phyloP scores from a whole-genome alignment of 2,888 invertebrate genomes.

The Trachelus iudaicus region DNA sequence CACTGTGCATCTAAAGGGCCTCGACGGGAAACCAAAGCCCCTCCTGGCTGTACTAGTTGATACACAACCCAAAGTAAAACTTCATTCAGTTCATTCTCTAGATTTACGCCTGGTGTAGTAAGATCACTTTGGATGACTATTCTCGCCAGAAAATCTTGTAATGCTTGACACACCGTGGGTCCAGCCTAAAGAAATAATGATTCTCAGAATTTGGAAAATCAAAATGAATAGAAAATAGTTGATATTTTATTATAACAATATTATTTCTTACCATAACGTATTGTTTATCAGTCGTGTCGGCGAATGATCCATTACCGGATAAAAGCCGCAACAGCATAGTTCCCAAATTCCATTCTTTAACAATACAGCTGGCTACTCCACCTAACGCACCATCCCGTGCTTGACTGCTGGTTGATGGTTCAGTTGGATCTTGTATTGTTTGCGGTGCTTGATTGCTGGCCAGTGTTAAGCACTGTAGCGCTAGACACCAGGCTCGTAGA shows the following conservation, averaged over 20 bases:
- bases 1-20: constrained; percentile 82
- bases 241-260: not conserved
- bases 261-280: constrained; percentile 64
- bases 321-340: constrained; percentile 76
- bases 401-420: constrained; percentile 48
- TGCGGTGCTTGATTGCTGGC: constrained; percentile 73
- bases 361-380: constrained; percentile 74
- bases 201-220: not conserved
- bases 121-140: constrained; percentile 76
- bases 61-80: constrained; percentile 77
- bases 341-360: constrained; percentile 75
- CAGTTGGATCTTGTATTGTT: constrained; percentile 40
- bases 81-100: constrained; percentile 72
- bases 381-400: constrained; percentile 62
- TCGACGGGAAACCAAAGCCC: constrained; percentile 73
- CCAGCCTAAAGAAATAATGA: constrained; percentile 71
- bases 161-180: constrained; percentile 78
- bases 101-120: constrained; percentile 68
- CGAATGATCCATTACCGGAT: constrained; percentile 72
- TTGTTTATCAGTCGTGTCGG: constrained; percentile 68
- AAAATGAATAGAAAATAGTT: not conserved
- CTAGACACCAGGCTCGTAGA: constrained; percentile 82
- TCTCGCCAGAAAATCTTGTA: constrained; percentile 78
- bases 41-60: constrained; percentile 77
- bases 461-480: constrained; percentile 80